Evolutionary conservation across 2,888 invertebrate species (phyloP), one percentile per base, ranked within the genome.

Genomic region (Chymomyza procnemis): DNA sequence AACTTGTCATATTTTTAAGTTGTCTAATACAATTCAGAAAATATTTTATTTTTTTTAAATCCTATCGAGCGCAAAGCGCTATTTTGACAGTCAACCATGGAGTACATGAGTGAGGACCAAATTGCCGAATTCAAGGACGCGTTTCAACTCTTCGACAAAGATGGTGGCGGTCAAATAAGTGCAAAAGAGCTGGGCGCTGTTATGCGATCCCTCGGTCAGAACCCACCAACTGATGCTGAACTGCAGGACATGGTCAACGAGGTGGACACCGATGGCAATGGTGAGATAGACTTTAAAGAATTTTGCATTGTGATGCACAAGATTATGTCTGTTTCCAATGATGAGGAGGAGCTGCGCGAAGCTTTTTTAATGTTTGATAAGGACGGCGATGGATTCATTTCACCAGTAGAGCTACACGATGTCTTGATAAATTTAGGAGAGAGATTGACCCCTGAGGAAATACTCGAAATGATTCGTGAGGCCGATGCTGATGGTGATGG

Each of bases 81-180:
- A 47, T 16, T 14, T 47, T 47, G 47, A 47, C 8, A 6, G n/a
- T 12, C 47, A 8, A n/a, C 47, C 47, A 47, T 68, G 61, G 96
- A 96, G 93, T 96, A 97, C 94, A 94, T 98, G 92, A 98, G 97
- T 92, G 98, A 97, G 93, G 97, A 98, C 94, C 97, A 98, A 93
- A 97, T 98, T 92, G 98, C 96, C 89, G 99, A 99, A 93, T 99
- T 99, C 95, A 98, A 98, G 93, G 98, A 99, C 93, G 98, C 98
- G 89, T 99, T 99, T 93, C 97, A 97, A 92, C 94, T 99, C 91
- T 98, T 99, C 93, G 98, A 98, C 93, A 98, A 98, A 93, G 98
- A 99, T 91, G 98, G 98, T 78, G 98, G 98, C 93, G 99, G 99
- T 92, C 97, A 97, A 92, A 98, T 99, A 93, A 99, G 98, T 88